Evolutionary conservation across 1,140 invertebrate species (phyloP).

Genomic region (Drosophila funebris): DNA sequence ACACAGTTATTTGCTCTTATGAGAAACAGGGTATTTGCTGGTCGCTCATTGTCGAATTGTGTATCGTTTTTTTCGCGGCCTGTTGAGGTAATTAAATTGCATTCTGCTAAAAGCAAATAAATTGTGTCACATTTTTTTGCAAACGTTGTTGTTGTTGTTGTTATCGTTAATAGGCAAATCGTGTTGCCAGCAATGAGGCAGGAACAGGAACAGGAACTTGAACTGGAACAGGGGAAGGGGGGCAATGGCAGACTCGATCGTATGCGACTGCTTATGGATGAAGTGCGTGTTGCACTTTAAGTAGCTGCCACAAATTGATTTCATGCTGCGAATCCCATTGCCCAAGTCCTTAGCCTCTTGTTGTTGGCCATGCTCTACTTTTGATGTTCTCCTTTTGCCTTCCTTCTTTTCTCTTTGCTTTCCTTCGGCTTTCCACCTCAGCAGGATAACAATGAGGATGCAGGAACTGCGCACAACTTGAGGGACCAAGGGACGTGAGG

Average conservation of each 20-base stretch:
- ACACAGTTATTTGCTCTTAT: neutral
- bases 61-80: neutral
- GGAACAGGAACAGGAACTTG: neutral
- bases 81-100: conserved; percentile 70
- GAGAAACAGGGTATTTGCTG: neutral
- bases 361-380: conserved; percentile 58
- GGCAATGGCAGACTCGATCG: conserved; percentile 29
- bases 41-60: neutral
- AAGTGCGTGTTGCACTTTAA: conserved; percentile 74
- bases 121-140: conserved; percentile 55
- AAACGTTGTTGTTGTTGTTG: conserved; percentile 23
- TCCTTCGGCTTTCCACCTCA: neutral
- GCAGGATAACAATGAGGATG: conserved; percentile 49
- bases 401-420: neutral
- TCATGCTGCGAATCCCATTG: conserved; percentile 60
- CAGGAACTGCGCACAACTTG: conserved; percentile 34
- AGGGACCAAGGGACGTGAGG: neutral
- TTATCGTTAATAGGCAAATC: conserved; percentile 72
- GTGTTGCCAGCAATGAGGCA: conserved; percentile 35
- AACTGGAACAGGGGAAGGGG: neutral
- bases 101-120: conserved; percentile 48
- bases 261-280: conserved; percentile 36
- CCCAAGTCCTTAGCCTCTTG: conserved; percentile 14
- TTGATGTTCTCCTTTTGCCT: neutral
- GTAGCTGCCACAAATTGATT: conserved; percentile 82